A percentile compares a stretch with the other conserved stretches of the same genome.
Conservation (phyloP, 1,140 invertebrate genomes). For the Mactra quadrangularis region DNA sequence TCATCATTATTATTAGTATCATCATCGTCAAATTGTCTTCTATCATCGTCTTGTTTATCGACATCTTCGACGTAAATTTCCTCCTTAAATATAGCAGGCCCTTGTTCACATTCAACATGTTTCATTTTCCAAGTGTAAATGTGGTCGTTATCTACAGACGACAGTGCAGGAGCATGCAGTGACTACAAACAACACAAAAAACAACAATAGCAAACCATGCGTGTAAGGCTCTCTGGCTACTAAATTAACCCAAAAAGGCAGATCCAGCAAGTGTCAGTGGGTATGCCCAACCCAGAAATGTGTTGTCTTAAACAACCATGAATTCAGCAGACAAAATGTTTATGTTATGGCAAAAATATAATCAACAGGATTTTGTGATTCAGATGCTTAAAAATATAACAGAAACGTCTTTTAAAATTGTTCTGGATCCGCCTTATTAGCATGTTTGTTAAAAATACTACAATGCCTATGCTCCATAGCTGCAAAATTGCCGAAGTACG, state of each 20-base stretch:
- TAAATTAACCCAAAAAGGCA: too few relatives aligned
- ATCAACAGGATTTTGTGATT: too few relatives aligned
- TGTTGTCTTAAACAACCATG: too few relatives aligned
- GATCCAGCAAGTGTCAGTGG: too few relatives aligned
- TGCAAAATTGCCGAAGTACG: conserved; percentile 36
- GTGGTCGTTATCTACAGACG: conserved; percentile 53
- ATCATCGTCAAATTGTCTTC: conserved; percentile 23
- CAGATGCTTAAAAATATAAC: too few relatives aligned
- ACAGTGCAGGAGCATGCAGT: conserved; percentile 47
- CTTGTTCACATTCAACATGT: conserved; percentile 39
- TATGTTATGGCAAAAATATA: too few relatives aligned
- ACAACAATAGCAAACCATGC: conserved; percentile 52
- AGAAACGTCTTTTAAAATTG: too few relatives aligned
- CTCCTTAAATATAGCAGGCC: conserved; percentile 66
- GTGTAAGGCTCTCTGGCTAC: too few relatives aligned
- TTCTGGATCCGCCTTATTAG: too few relatives aligned
- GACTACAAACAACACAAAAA: conserved; percentile 61
- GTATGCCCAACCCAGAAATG: too few relatives aligned
- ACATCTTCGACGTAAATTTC: conserved; percentile 57
- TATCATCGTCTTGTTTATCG: conserved; percentile 43
- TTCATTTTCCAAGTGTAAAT: conserved; percentile 60
- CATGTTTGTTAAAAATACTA: neutral
- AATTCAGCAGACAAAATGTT: too few relatives aligned
- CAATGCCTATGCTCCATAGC: neutral
- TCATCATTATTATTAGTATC: conserved; percentile 42